Evolutionary conservation across 2,888 invertebrate genomes (phyloP).

Genomic region (Lycaena phlaeas): DNA sequence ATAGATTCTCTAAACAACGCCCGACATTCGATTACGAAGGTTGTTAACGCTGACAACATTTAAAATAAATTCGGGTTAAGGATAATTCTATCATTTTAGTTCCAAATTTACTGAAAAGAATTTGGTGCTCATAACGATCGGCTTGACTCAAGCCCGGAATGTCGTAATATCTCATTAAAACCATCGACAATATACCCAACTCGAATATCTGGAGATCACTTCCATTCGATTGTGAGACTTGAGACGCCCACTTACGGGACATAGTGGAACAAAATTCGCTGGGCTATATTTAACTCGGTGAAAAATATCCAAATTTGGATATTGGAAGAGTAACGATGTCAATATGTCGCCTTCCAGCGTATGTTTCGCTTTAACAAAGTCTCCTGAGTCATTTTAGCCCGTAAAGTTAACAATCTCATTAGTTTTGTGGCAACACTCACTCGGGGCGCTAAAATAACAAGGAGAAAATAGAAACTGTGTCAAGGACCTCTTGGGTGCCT

Average conservation of each 20-base stretch:
- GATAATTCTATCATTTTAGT: conserved; percentile 20
- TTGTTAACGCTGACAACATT: background rate
- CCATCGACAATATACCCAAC: conserved; percentile 34
- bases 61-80: conserved; percentile 35
- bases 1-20: background rate
- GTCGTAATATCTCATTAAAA: conserved; percentile 64
- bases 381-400: conserved; percentile 24
- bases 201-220: conserved; percentile 27
- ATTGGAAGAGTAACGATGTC: conserved; percentile 58
- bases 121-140: conserved; percentile 60
- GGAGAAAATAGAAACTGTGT: conserved; percentile 11
- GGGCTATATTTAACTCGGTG: conserved; percentile 2
- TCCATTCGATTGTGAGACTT: conserved; percentile 36
- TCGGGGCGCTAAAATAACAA: conserved; percentile 2
- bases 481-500: conserved; percentile 3
- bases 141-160: conserved; percentile 46
- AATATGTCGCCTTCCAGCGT: conserved; percentile 39
- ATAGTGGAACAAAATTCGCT: conserved; percentile 22
- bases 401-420: conserved; percentile 6
- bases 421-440: background rate
- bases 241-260: conserved; percentile 14
- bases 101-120: conserved; percentile 63
- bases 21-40: background rate
- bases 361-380: conserved; percentile 41
- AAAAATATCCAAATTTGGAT: conserved; percentile 56